Percentiles rank a stretch among this genome's conserved stretches.
phyloP scores from a whole-genome alignment of 1,140 invertebrate species.

The Leptinotarsa lineolata region DNA sequence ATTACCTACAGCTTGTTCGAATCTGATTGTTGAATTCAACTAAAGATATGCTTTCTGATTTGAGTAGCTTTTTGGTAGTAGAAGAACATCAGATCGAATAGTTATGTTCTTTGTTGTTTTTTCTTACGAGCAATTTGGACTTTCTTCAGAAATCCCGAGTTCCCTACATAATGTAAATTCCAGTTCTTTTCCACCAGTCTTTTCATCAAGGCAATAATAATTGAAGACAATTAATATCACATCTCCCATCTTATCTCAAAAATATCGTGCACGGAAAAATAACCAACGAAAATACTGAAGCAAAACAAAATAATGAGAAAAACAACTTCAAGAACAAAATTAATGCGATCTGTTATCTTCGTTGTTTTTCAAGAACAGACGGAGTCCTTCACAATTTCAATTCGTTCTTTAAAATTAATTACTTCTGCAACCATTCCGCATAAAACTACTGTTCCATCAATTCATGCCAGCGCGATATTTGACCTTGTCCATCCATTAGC shows the following conservation, averaged over 20 bases:
- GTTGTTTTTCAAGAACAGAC: neutral
- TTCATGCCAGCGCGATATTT: neutral
- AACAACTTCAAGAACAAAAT: neutral
- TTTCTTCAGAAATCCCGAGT: too few species aligned
- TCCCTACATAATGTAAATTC: neutral
- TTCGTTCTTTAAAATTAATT: conserved; percentile 7
- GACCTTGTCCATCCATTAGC: conserved; percentile 22
- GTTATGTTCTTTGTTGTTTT: too few species aligned
- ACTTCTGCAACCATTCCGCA: neutral
- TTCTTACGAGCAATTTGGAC: too few species aligned
- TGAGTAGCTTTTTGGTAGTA: too few species aligned
- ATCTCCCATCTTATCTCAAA: neutral
- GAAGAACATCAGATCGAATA: too few species aligned
- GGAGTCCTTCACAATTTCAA: neutral
- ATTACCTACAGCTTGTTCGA: too few species aligned
- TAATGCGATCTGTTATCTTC: neutral
- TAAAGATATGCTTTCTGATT: too few species aligned
- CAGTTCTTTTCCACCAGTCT: too few species aligned
- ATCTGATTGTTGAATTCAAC: too few species aligned
- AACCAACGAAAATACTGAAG: neutral
- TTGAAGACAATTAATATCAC: neutral
- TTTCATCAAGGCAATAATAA: neutral
- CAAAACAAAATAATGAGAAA: neutral
- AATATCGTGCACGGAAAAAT: neutral
- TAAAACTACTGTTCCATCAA: conserved; percentile 1